Base-by-base conservation (phyloP, 2,797 vertebrate species). In the Morus bassanus region DNA sequence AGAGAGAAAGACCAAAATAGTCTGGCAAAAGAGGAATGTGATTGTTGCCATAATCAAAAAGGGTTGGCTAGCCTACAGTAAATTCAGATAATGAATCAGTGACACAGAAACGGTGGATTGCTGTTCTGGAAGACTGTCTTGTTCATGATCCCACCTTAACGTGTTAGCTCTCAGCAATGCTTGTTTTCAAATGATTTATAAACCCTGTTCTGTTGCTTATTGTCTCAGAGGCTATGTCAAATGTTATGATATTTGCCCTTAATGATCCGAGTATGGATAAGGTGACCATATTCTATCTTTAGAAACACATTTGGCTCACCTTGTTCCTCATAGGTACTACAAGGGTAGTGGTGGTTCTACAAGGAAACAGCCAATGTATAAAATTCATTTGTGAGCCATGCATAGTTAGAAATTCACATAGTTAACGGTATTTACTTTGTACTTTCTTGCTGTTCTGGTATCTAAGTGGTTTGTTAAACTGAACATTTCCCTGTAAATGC, bases 361-460 rank as follows among this genome's bases (percentile, higher is more conserved):
- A 85, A 59, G 57, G 89, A 78, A 95, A 91, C 28, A 56, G 39
- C 31, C 43, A 81, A n/a, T 53, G 39, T 33, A 67, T 51, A 69
- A 72, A 95, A 92, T 70, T 90, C 4, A 72, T 86, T 91, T 81
- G 43, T 75, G 59, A 89, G 69, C 89, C n/a, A 21, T 65, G 35
- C 50, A 57, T 85, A 85, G 22, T 57, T 93, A 84, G 15, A 78
- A 37, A 43, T 88, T 91, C 46, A 31, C 77, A 25, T 64, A 57
- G 46, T 48, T 96, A 87, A 77, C 73, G 59, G 12, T 73, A 74
- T 78, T 70, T 87, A 48, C 51, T 84, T 61, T 7, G 33, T 9
- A 7, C 33, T 94, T 97, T 64, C 10, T 78, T 93, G 61, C 81
- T 91, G 5, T 92, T 96, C 46, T 94, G 11, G 59, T 75, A 56